A percentile compares a stretch with the other conserved stretches of the same genome.
These are phyloP conservation scores for Ips nitidus DNA, from an alignment of 1,140 invertebrate species.

Conservation along the genomic window DNA sequence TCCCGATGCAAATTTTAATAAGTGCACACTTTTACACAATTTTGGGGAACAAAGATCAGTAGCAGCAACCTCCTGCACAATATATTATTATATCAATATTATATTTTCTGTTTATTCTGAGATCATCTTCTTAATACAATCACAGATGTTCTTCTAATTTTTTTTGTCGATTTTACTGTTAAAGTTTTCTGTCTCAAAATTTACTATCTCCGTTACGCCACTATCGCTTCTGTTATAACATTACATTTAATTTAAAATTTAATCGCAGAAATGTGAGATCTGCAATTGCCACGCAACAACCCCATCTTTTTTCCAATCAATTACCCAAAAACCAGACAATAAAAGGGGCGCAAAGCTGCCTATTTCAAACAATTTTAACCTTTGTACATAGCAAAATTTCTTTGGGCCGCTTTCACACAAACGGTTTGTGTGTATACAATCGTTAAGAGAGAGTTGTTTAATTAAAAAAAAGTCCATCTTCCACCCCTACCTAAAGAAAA, in stretches of 20 bases:
- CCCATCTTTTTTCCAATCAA: no score
- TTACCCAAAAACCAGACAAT: slow-evolving; percentile 29
- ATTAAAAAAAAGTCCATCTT: no score
- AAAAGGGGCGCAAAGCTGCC: slow-evolving; percentile 37
- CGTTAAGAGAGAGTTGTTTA: no score
- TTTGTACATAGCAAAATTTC: no score
- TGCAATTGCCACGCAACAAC: slow-evolving; percentile 17
- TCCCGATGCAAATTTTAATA: slow-evolving; percentile 14
- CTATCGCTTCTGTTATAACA: no score
- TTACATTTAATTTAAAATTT: not conserved
- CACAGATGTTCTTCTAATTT: slow-evolving; percentile 38
- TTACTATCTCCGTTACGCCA: not conserved
- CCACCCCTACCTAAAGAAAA: no score
- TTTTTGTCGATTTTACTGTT: slow-evolving; percentile 21
- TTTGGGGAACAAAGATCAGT: not conserved
- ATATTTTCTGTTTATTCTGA: slow-evolving; percentile 38
- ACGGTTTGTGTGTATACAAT: no score
- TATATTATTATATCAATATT: slow-evolving; percentile 35
- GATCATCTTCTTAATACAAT: slow-evolving; percentile 41
- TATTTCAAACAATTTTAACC: not conserved
- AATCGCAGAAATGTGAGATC: slow-evolving; percentile 29
- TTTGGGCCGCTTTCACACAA: no score
- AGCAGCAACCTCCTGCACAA: slow-evolving; percentile 25
- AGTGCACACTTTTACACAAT: slow-evolving; percentile 11
- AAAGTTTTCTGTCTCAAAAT: slow-evolving; percentile 3